Percentiles rank a stretch among this genome's conserved stretches.
phyloP scores from a whole-genome alignment of 2,888 invertebrate species.

The Eristalinus sepulchralis region DNA sequence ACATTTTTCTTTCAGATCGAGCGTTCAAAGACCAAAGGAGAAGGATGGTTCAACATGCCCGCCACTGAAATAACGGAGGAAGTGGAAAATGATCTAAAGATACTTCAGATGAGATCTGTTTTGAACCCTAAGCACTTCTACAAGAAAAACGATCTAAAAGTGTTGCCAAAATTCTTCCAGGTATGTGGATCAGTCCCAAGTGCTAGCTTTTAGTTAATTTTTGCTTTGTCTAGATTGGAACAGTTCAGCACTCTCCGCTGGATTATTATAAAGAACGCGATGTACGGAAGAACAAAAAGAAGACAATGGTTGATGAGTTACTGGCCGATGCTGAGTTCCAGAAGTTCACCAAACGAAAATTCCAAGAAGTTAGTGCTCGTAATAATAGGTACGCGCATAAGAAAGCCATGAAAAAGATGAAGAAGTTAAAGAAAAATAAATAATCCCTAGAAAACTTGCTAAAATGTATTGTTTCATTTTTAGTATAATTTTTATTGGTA shows the following conservation, averaged over 20 bases:
- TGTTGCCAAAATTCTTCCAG: slow-evolving; percentile 96
- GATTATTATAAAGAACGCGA: slow-evolving; percentile 93
- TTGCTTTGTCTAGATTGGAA: slow-evolving; percentile 85
- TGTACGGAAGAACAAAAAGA: slow-evolving; percentile 92
- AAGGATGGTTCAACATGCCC: slow-evolving; percentile 93
- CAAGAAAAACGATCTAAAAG: slow-evolving; percentile 93
- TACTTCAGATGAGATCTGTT: slow-evolving; percentile 95
- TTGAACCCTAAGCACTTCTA: slow-evolving; percentile 97
- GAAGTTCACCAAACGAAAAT: slow-evolving; percentile 90
- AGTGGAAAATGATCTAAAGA: slow-evolving; percentile 91
- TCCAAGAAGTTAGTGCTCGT: slow-evolving; percentile 86
- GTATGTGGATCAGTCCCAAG: too few relatives aligned
- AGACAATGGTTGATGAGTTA: slow-evolving; percentile 95
- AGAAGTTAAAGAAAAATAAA: slow-evolving; percentile 82
- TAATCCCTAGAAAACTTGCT: slow-evolving; percentile 15
- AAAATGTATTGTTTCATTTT: neutral
- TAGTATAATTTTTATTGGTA: too few relatives aligned
- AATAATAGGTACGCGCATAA: slow-evolving; percentile 87
- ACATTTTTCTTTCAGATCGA: slow-evolving; percentile 83
- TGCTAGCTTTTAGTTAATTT: neutral
- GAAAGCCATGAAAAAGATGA: slow-evolving; percentile 88
- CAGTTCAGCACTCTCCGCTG: slow-evolving; percentile 90
- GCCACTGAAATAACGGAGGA: slow-evolving; percentile 95
- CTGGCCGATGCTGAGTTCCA: slow-evolving; percentile 93
- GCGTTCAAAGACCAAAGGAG: slow-evolving; percentile 90